These are phyloP conservation scores for Thalassaphorura encarpata DNA, from an alignment of 1,140 invertebrate genomes.

Conservation along the genomic window DNA sequence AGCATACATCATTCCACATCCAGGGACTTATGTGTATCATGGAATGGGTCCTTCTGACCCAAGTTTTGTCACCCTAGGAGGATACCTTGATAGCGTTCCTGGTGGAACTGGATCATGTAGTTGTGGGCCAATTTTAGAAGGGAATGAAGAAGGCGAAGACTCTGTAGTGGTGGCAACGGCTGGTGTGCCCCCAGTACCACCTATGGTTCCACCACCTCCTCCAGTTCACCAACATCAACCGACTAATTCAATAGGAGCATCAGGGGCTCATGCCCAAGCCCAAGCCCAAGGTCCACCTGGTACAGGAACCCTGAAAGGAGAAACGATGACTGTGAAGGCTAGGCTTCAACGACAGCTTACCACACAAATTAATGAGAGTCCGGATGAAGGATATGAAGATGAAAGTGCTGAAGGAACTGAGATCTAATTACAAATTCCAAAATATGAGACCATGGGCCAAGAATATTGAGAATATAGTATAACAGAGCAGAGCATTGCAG, in stretches of 20 bases:
- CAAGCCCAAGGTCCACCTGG: no score
- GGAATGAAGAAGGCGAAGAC: constrained; percentile 16
- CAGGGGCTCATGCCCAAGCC: no score
- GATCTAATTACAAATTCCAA: no score
- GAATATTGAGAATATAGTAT: no score
- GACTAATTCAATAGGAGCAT: not conserved
- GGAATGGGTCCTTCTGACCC: not conserved
- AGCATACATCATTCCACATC: constrained; percentile 55
- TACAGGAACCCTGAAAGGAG: not conserved
- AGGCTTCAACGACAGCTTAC: constrained; percentile 26
- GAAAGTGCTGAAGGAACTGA: constrained; percentile 41
- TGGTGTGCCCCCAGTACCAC: no score
- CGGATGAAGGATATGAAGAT: constrained; percentile 76
- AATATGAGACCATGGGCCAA: no score
- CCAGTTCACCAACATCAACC: not conserved
- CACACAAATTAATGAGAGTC: constrained; percentile 50
- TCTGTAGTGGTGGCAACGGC: no score
- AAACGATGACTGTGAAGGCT: constrained; percentile 10
- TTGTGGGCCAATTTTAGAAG: constrained; percentile 27
- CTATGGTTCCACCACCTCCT: no score
- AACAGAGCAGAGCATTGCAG: no score
- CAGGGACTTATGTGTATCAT: constrained; percentile 36
- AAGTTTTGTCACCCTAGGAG: not conserved
- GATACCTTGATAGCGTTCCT: no score
- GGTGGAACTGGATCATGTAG: no score